phyloP scores from a whole-genome alignment of 2,797 vertebrate species.

The Brotula barbata region DNA sequence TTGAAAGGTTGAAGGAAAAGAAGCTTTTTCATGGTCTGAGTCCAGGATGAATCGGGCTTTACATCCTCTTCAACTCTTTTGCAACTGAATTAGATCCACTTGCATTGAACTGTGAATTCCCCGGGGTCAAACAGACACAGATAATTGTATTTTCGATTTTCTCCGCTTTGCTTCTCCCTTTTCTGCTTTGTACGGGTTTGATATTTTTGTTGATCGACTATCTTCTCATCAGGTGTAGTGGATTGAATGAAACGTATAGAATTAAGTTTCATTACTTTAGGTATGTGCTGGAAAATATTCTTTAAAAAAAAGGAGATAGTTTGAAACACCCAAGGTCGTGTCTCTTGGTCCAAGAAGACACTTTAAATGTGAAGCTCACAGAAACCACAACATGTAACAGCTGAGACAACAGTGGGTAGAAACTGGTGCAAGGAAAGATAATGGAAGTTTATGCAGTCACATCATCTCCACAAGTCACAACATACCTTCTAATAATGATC shows the following conservation, averaged over 20 bases:
- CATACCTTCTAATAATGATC: no score
- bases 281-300: no score
- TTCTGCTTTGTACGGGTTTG: slow-evolving; percentile 18
- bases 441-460: no score
- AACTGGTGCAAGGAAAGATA: no score
- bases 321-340: no score
- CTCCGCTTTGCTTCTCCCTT: slow-evolving; percentile 33
- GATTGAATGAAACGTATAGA: slow-evolving; percentile 2
- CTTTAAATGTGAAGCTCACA: no score
- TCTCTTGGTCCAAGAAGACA: no score
- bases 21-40: slow-evolving; percentile 71
- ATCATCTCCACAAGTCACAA: no score
- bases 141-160: slow-evolving; percentile 60
- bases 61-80: slow-evolving; percentile 65
- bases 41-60: slow-evolving; percentile 62
- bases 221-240: background rate
- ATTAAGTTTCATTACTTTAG: no score
- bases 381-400: no score
- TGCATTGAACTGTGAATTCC: slow-evolving; percentile 51
- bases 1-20: slow-evolving; percentile 63
- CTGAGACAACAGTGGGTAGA: no score
- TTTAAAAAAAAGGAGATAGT: no score
- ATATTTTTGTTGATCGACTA: slow-evolving; percentile 24
- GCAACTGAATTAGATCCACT: slow-evolving; percentile 68
- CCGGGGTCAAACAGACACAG: slow-evolving; percentile 52